Evolutionary conservation across 2,113 vertebrate genomes (phyloP).

Genomic region (Aleadryas rufinucha): DNA sequence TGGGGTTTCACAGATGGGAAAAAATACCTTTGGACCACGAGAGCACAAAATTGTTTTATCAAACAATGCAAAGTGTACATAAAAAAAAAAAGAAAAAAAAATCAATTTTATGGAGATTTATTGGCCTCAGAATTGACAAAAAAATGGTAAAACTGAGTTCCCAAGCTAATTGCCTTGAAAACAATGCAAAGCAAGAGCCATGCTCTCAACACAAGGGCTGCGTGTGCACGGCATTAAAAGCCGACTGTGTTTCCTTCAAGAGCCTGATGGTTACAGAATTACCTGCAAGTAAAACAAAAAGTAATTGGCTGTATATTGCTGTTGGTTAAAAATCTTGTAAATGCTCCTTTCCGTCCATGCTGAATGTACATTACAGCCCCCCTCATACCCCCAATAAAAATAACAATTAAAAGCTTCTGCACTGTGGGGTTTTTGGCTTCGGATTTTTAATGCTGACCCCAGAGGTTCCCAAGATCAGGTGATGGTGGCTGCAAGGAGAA

Average conservation of each 20-base stretch:
- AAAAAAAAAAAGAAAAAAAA: neutral
- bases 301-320: slow-evolving; percentile 57
- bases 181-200: neutral
- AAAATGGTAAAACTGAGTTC: neutral
- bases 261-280: slow-evolving; percentile 17
- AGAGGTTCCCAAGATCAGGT: slow-evolving; percentile 64
- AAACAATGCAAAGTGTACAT: neutral
- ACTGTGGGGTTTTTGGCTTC: slow-evolving; percentile 5
- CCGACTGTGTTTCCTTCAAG: neutral
- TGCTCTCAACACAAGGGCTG: neutral
- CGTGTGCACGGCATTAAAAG: neutral
- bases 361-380: slow-evolving; percentile 16
- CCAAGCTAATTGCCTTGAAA: neutral
- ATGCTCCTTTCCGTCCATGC: slow-evolving; percentile 31
- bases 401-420: slow-evolving; percentile 55
- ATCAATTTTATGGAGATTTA: neutral
- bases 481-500: slow-evolving; percentile 64
- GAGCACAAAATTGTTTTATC: neutral
- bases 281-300: slow-evolving; percentile 49
- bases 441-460: slow-evolving; percentile 59
- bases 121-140: neutral
- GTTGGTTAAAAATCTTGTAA: slow-evolving; percentile 54
- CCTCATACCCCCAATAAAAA: slow-evolving; percentile 22
- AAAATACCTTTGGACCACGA: neutral
- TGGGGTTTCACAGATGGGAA: neutral